These are phyloP conservation scores for Tholera decimalis DNA, from an alignment of 2,888 invertebrate genomes.

Conservation along the genomic window DNA sequence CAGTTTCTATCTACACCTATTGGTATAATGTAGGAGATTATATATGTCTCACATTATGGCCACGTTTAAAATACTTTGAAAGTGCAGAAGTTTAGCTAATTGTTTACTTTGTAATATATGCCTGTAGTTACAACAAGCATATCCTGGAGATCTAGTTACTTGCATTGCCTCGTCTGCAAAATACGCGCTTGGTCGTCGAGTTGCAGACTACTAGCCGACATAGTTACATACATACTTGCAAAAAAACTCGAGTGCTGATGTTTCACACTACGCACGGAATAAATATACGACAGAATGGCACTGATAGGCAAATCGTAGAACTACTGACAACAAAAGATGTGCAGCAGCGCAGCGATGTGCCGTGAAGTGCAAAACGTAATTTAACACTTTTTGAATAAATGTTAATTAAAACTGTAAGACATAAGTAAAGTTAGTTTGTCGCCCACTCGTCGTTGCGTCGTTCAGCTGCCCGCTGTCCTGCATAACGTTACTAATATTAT, in stretches of 20 bases:
- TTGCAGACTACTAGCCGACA: too few relatives aligned
- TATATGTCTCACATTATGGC: not conserved
- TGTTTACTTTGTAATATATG: not conserved
- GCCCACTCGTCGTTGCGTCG: too few relatives aligned
- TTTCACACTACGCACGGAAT: not conserved
- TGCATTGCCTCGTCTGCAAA: too few relatives aligned
- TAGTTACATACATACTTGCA: too few relatives aligned
- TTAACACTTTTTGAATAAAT: not conserved
- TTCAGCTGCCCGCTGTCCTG: not conserved
- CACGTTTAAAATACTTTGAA: not conserved
- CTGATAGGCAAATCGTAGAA: not conserved
- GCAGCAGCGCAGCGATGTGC: not conserved
- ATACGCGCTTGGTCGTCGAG: too few relatives aligned
- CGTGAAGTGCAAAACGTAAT: not conserved
- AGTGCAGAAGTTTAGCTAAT: not conserved
- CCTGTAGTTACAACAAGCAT: not conserved
- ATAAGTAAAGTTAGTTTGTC: not conserved
- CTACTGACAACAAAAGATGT: not conserved
- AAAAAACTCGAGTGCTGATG: not conserved
- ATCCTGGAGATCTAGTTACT: not conserved
- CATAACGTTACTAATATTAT: too few relatives aligned
- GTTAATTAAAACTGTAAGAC: not conserved
- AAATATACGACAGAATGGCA: not conserved
- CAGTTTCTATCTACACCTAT: not conserved
- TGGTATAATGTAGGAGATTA: not conserved